Conservation (phyloP, 2,888 invertebrate genomes). For the Trichopoda pennipes region DNA sequence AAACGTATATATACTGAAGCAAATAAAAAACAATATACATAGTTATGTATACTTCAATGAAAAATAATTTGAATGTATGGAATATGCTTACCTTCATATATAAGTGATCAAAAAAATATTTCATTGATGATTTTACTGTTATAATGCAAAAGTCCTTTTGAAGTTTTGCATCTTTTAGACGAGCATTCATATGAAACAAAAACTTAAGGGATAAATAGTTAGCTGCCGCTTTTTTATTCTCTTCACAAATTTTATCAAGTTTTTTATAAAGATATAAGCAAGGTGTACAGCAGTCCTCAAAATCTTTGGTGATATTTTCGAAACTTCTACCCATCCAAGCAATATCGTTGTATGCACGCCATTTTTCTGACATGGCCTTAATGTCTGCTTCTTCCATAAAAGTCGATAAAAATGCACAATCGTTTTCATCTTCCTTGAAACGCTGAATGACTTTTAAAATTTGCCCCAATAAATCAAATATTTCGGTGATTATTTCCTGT, state of each 20-base stretch:
- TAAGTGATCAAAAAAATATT: conserved; percentile 73
- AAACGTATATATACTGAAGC: too few species aligned
- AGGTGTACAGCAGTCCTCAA: conserved; percentile 60
- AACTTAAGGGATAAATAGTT: conserved; percentile 77
- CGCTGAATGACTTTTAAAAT: conserved; percentile 68
- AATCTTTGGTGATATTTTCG: conserved; percentile 47
- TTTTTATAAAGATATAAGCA: conserved; percentile 74
- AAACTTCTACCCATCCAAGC: too few species aligned
- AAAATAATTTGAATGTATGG: too few species aligned
- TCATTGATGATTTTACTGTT: conserved; percentile 68
- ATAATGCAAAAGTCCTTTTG: conserved; percentile 74
- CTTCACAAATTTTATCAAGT: conserved; percentile 72
- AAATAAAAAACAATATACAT: too few species aligned
- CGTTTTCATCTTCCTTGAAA: conserved; percentile 69
- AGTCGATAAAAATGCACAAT: conserved; percentile 61
- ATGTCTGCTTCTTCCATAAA: conserved; percentile 23
- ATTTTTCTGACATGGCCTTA: conserved; percentile 63
- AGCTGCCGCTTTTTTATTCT: conserved; percentile 74
- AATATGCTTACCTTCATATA: conserved; percentile 73
- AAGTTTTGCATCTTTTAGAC: conserved; percentile 70
- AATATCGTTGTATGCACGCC: conserved; percentile 74
- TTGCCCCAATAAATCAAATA: conserved; percentile 75
- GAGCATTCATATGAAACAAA: conserved; percentile 74
- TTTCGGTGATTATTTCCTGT: conserved; percentile 70
- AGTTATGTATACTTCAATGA: too few species aligned